Evolutionary conservation across 2,113 vertebrate species (phyloP).

Genomic region (Tachysurus fulvidraco): DNA sequence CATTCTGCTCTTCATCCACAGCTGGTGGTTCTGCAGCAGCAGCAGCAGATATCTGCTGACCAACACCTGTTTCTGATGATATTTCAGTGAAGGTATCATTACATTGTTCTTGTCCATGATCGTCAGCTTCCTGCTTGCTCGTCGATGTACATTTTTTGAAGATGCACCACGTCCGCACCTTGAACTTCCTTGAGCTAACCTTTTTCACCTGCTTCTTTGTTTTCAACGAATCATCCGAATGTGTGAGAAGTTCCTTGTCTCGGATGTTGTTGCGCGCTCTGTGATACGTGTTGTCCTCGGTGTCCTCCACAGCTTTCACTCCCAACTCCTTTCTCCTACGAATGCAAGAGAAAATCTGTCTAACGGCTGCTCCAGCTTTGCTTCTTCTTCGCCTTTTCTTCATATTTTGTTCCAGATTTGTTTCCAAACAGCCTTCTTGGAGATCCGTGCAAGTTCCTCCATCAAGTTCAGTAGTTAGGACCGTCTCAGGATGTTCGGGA

Average conservation of each 20-base stretch:
- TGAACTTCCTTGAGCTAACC: background rate
- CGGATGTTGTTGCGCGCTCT: background rate
- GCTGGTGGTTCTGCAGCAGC: background rate
- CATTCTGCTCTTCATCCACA: conserved; percentile 23
- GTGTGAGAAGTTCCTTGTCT: background rate
- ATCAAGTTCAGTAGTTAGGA: background rate
- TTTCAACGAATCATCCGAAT: background rate
- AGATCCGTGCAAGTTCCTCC: conserved; percentile 15
- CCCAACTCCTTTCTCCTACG: conserved; percentile 30
- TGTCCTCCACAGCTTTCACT: background rate
- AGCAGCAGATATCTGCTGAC: background rate
- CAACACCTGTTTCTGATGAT: background rate
- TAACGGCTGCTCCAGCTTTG: conserved; percentile 25
- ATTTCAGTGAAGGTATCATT: conserved; percentile 27
- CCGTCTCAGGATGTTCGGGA: conserved; percentile 3
- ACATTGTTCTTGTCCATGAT: background rate
- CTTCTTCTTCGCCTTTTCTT: conserved; percentile 25
- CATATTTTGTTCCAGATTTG: conserved; percentile 5
- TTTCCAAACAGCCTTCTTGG: conserved; percentile 7
- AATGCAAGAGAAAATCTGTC: conserved; percentile 53
- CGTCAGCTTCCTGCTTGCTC: background rate
- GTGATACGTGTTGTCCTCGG: background rate
- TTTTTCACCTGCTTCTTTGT: background rate
- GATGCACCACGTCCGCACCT: conserved; percentile 33
- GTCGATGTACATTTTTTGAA: conserved; percentile 40